Percentiles rank a stretch among this genome's conserved stretches.
Conservation (phyloP, 2,888 invertebrate genomes). For the Protodeltote pygarga region DNA sequence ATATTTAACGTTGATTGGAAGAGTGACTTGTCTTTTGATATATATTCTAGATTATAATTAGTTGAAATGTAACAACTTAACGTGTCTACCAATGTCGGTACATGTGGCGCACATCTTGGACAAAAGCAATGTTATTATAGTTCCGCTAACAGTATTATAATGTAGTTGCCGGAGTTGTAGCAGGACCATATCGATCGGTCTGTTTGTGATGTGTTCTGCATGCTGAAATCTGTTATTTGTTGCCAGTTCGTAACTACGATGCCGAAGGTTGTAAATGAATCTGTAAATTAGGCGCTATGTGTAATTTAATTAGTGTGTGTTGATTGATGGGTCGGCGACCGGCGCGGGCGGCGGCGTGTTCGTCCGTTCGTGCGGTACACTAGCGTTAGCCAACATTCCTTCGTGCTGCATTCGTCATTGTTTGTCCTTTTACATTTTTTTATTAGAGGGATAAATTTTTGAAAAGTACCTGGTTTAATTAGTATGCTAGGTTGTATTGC, state of each 20-base stretch:
- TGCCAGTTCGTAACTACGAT: constrained; percentile 42
- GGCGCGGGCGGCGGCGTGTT: no score
- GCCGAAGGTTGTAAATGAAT: constrained; percentile 45
- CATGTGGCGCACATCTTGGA: constrained; percentile 47
- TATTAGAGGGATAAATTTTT: constrained; percentile 82
- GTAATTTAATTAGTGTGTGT: constrained; percentile 41
- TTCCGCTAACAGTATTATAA: constrained; percentile 74
- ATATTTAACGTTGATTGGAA: constrained; percentile 26
- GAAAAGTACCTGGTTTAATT: constrained; percentile 87
- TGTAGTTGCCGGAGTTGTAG: constrained; percentile 56
- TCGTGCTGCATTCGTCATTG: constrained; percentile 82
- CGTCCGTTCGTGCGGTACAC: no score
- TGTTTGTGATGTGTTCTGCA: constrained; percentile 35
- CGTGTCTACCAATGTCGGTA: constrained; percentile 30
- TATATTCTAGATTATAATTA: constrained; percentile 37
- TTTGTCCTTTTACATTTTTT: constrained; percentile 70
- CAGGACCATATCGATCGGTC: constrained; percentile 39
- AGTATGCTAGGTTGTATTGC: constrained; percentile 86
- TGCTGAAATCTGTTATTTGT: constrained; percentile 31
- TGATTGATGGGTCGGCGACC: constrained; percentile 57
- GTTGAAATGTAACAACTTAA: constrained; percentile 38
- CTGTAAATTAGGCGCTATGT: constrained; percentile 45
- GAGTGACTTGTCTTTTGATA: constrained; percentile 38
- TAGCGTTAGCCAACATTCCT: constrained; percentile 84
- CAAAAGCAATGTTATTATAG: constrained; percentile 60